A percentile compares a stretch with the other conserved stretches of the same genome.
These are phyloP conservation scores for Zygaena filipendulae DNA, from an alignment of 2,888 invertebrate species.

Conservation along the genomic window DNA sequence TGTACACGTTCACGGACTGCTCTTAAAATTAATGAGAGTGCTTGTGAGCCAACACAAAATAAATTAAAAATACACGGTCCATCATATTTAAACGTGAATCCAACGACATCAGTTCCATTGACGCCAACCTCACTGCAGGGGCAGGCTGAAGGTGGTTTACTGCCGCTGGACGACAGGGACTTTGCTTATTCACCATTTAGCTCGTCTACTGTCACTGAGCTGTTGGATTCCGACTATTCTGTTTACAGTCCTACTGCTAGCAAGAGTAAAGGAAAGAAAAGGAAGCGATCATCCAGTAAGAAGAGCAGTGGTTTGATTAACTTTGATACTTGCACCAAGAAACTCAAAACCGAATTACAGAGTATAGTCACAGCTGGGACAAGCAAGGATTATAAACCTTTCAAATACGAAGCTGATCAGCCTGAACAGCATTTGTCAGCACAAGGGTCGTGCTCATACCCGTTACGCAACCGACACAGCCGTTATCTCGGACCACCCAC, in stretches of 20 bases:
- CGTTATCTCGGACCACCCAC: slow-evolving; percentile 44
- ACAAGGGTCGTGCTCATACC: slow-evolving; percentile 33
- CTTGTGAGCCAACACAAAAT: slow-evolving; percentile 39
- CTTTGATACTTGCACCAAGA: slow-evolving; percentile 48
- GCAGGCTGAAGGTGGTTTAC: slow-evolving; percentile 36
- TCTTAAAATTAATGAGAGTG: slow-evolving; percentile 53
- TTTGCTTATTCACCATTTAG: slow-evolving; percentile 63
- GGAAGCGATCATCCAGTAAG: slow-evolving; percentile 53
- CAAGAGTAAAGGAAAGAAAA: slow-evolving; percentile 54
- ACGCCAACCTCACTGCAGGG: slow-evolving; percentile 25
- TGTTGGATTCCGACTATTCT: slow-evolving; percentile 59
- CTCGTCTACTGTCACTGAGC: slow-evolving; percentile 57
- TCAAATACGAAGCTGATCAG: slow-evolving; percentile 37
- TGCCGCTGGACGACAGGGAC: slow-evolving; percentile 61
- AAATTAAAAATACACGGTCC: slow-evolving; percentile 26
- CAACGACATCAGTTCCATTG: slow-evolving; percentile 29
- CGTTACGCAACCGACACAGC: slow-evolving; percentile 36
- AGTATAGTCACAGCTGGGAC: slow-evolving; percentile 37
- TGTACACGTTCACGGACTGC: slow-evolving; percentile 62
- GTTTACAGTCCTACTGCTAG: slow-evolving; percentile 56
- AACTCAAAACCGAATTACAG: slow-evolving; percentile 65
- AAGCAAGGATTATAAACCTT: slow-evolving; percentile 29
- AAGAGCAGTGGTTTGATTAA: slow-evolving; percentile 43
- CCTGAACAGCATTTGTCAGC: slow-evolving; percentile 27
- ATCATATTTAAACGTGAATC: slow-evolving; percentile 27